A percentile compares a stretch with the other conserved stretches of the same genome.
These are phyloP conservation scores for Cosmia trapezina DNA, from an alignment of 2,888 invertebrate species.

Conservation along the genomic window DNA sequence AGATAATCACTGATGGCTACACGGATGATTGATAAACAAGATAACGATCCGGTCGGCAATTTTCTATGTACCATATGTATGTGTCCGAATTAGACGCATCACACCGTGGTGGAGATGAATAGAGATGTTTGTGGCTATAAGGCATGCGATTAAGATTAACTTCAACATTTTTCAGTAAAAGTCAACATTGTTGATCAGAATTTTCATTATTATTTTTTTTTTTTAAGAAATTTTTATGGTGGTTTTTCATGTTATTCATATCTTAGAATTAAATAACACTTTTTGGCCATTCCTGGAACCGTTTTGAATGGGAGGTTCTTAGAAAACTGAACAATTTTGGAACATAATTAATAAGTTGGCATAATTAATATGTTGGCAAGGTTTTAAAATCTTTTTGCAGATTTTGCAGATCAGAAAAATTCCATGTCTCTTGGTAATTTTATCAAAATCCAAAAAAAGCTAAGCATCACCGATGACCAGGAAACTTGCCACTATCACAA, in stretches of 20 bases:
- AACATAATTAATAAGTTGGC: neutral
- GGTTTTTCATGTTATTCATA: neutral
- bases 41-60: constrained; percentile 49
- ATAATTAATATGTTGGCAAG: neutral
- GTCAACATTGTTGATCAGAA: neutral
- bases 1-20: constrained; percentile 59
- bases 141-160: neutral
- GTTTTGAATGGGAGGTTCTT: neutral
- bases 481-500: neutral
- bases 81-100: constrained; percentile 43
- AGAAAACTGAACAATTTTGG: neutral
- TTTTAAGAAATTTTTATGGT: too few species aligned
- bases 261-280: neutral
- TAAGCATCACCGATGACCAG: neutral
- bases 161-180: neutral
- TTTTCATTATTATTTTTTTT: neutral
- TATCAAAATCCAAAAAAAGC: neutral
- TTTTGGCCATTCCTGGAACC: too few species aligned
- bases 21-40: constrained; percentile 54
- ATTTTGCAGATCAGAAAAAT: neutral
- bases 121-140: constrained; percentile 10
- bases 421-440: neutral
- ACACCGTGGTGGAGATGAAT: constrained; percentile 17
- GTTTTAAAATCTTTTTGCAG: neutral
- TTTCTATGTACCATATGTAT: constrained; percentile 58